A percentile compares a stretch with the other conserved stretches of the same genome.
Evolutionary conservation across 2,113 vertebrate genomes (phyloP).

Genomic region (Hippotragus niger): DNA sequence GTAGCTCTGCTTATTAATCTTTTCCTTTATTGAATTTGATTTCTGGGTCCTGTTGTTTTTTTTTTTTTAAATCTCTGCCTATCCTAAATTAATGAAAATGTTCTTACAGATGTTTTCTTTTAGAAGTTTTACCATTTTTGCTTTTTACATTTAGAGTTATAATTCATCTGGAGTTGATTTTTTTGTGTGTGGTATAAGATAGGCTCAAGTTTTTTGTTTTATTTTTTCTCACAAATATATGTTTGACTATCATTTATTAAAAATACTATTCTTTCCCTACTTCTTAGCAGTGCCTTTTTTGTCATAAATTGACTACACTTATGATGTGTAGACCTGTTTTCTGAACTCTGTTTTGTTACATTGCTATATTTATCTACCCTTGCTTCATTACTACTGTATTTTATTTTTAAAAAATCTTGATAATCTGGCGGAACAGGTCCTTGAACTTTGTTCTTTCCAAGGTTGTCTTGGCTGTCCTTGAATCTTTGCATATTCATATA

Average conservation of each 20-base stretch:
- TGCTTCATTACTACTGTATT: not conserved
- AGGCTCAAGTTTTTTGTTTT: not conserved
- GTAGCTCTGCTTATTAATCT: not conserved
- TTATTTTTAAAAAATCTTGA: not conserved
- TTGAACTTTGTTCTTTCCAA: not conserved
- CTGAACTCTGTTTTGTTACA: not conserved
- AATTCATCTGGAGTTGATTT: not conserved
- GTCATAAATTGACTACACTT: not conserved
- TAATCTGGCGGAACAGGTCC: not conserved
- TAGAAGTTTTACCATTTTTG: not conserved
- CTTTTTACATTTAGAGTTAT: slow-evolving; percentile 13
- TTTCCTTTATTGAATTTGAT: slow-evolving; percentile 14
- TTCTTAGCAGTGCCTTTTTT: not conserved
- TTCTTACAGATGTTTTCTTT: not conserved
- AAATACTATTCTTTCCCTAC: not conserved
- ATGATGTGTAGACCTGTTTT: not conserved
- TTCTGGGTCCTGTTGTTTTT: not conserved
- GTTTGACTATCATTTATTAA: not conserved
- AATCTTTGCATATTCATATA: not conserved
- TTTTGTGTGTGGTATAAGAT: not conserved
- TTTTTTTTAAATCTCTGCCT: not conserved
- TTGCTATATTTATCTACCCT: not conserved
- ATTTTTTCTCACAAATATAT: not conserved
- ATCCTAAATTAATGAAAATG: not conserved
- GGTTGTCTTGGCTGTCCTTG: not conserved